Evolutionary conservation across 2,888 invertebrate genomes (phyloP), one percentile per base, ranked within the genome.

Genomic region (Acrobasis suavella): DNA sequence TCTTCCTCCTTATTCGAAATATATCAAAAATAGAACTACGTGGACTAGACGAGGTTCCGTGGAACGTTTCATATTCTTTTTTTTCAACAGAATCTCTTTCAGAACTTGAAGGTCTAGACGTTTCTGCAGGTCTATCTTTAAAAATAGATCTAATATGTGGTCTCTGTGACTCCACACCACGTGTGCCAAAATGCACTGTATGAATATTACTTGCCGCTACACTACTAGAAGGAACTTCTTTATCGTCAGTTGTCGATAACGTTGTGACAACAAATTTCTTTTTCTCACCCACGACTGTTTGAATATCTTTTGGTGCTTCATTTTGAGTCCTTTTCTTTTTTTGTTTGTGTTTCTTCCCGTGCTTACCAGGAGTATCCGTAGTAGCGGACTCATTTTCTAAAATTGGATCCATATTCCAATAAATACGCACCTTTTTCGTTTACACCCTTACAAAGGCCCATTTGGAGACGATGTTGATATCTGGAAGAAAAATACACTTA

Each of bases 1-100:
- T 92, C 76, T 92, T 91, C 74, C 92, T 83, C 77, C 92, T 80
- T 76, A 91, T 80, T 67, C 90, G 83, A 75, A 91, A 92, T 73
- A 92, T 91, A 85, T 92, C 92, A 82, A 92, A 92, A 79, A 92
- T 90, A 71, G 91, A 91, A 75, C 89, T 91, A 73, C 90, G 81
- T 71, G 91, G 91, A 83, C 89, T 91, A 78, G 91, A 89, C 64
- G 91, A 89, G 9, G 92, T 91, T 66, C 92, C 91, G 69, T 92
- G 92, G 77, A 91, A 91, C 22, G 92, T 92, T 84, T 92, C 91
- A 78, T 92, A 92, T 74, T 88, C 91, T 72, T 91, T 91, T 61
- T 79, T 78, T 62, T 75, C 73, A 56, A 74, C 73, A 49, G 84
- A 70, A 67, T 91, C 91, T 69, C 91, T 83, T 63, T 91, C 92